These are phyloP conservation scores for Emys orbicularis DNA, from an alignment of 2,797 vertebrate species.

Conservation along the genomic window DNA sequence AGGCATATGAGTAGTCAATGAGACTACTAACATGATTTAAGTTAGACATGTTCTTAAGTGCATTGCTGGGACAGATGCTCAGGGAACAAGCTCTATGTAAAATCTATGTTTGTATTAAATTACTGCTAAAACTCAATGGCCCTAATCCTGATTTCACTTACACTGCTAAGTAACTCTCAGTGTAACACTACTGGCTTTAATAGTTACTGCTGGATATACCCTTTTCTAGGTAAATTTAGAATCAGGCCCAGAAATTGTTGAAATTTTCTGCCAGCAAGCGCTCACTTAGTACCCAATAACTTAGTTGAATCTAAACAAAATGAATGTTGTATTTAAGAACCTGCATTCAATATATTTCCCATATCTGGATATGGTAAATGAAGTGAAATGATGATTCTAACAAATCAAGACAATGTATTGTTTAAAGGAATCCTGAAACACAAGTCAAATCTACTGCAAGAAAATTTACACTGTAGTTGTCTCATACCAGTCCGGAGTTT, in stretches of 20 bases:
- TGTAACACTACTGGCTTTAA: background rate
- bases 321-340: background rate
- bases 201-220: background rate
- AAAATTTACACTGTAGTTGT: background rate
- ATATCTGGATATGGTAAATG: constrained; percentile 28
- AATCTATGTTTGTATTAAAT: accelerated
- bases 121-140: background rate
- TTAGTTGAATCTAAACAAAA: constrained; percentile 55
- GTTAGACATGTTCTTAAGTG: background rate
- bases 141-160: background rate
- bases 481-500: background rate
- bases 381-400: constrained; percentile 5
- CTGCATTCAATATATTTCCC: constrained; percentile 52
- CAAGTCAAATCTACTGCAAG: constrained; percentile 6
- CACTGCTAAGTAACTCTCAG: background rate
- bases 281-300: constrained; percentile 7
- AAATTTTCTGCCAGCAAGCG: background rate
- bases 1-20: background rate
- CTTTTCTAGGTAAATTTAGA: background rate
- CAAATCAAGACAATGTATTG: constrained; percentile 45
- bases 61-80: background rate
- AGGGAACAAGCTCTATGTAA: background rate
- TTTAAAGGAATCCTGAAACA: constrained; percentile 35
- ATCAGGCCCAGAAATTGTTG: constrained; percentile 4
- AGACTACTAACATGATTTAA: background rate